Evolutionary conservation across 2,888 invertebrate genomes (phyloP), one percentile per base, ranked within the genome.

Genomic region (Eristalis pertinax): DNA sequence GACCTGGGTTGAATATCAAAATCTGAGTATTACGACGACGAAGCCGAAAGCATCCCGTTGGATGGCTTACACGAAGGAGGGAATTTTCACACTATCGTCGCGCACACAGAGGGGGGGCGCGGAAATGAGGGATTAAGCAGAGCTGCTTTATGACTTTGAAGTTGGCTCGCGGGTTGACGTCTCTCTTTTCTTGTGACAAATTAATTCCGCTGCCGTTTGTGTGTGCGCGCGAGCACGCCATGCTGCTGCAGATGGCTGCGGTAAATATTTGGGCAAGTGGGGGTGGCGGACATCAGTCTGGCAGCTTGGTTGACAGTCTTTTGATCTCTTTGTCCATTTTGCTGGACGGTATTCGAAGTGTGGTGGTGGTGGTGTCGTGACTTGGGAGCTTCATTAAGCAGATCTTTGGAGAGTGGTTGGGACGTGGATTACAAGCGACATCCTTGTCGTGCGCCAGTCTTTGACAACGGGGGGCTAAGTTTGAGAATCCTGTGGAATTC

Each of bases 1-100:
- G 64, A 85, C 81, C 64, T n/a, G 85, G 73, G 76, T 73, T 77
- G 86, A 82, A 86, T 86, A 83, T 78, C 70, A 86, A 86, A 86
- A 78, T 86, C 65, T 50, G 19, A 50, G n/a, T 19, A 11, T 35
- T 1, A 2, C 8, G 41, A n/a, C n/a, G 50, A 50, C 19, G 50
- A 19, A 50, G 50, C 50, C 2, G n/a, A n/a, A 50, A 19, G 32
- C 19, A 11, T 43, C 67, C 11, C 35, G 32, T 29, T 41, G 65
- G 38, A 75, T 82, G 79, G 79, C 84, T 87, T 80, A 84, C n/a
- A n/a, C 84, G 87, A 79, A 68, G 50, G 68, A 79, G 70, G 35
- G 78, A 69, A 79, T 64, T 68, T 75, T 67, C 58, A 76, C 72
- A 81, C 72, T 77, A 70, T 50, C 22, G 41, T 22, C 11, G 58